Evolutionary conservation across 2,797 vertebrate genomes (phyloP).

Genomic region (Schizopygopsis malacanthus): DNA sequence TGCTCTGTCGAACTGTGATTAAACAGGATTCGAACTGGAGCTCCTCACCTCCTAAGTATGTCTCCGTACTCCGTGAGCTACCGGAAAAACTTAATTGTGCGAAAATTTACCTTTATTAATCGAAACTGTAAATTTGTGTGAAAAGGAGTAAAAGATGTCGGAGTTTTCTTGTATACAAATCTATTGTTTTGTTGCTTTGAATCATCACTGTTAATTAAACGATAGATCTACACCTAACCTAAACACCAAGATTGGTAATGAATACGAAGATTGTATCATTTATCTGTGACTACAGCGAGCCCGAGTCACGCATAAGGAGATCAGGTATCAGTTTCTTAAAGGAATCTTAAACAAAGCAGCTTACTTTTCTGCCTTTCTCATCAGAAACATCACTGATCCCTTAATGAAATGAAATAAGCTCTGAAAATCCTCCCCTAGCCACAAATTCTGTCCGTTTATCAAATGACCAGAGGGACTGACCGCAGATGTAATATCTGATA

Average conservation of each 20-base stretch:
- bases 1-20: too few relatives aligned
- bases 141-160: too few relatives aligned
- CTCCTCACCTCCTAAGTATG: too few relatives aligned
- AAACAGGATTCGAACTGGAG: too few relatives aligned
- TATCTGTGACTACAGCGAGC: conserved; percentile 39
- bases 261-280: conserved; percentile 40
- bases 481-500: conserved; percentile 45
- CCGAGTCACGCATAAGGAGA: conserved; percentile 12
- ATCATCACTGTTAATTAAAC: conserved; percentile 54
- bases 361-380: conserved; percentile 47
- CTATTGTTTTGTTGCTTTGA: conserved; percentile 46
- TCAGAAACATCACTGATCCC: conserved; percentile 56
- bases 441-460: conserved; percentile 49
- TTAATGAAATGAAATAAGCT: conserved; percentile 57
- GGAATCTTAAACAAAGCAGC: conserved; percentile 56
- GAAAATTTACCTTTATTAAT: too few relatives aligned
- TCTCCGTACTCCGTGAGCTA: too few relatives aligned
- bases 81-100: too few relatives aligned
- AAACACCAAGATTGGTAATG: conserved; percentile 43
- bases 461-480: conserved; percentile 50
- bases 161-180: background rate
- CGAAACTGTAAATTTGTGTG: too few relatives aligned
- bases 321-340: conserved; percentile 51
- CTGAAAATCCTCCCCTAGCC: conserved; percentile 48
- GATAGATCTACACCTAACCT: conserved; percentile 24